Base-by-base conservation (phyloP, 2,113 vertebrate species). In the Megaceryle maxima region DNA sequence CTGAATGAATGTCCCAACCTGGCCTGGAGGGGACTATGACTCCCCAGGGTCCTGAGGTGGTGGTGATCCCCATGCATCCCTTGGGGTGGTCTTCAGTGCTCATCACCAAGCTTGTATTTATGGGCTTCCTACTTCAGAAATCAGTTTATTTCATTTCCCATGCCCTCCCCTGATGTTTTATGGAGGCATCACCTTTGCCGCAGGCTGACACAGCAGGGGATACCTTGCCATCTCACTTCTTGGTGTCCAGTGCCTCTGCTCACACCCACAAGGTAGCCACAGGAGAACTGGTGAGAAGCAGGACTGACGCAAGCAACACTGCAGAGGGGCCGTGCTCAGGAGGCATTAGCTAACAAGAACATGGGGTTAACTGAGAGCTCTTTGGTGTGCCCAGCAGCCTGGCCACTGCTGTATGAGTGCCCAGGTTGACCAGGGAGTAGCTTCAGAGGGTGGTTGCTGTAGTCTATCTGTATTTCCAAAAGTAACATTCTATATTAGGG, bases 41-140 rank as follows among this genome's bases (percentile, higher is more conserved):
- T 10, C 24, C 15, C 8, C 5, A 2, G 25, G 3, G 1, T 37
- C 33, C 26, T 1, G 1, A 3, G 12, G 12, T 0, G 3, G 29
- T 26, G 39, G n/a, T 15, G 15, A 18, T 56, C 21, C 21, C 31
- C 13, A 21, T 5, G 35, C 2, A 3, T 59, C 19, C n/a, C 57
- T 12, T 14, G 44, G 24, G 39, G 55, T 0, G 0, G 16, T 43
- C 29, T 33, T 82, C 70, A 39, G 51, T 17, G 53, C 15, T 43
- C 16, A 11, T 33, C 12, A 17, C 26, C 1, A 3, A 8, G 4
- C 28, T 69, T 53, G 56, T 75, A 43, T 80, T 64, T 51, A 55
- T 25, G 22, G 39, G 24, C 19, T 70, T 55, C 10, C 44, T 43
- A 29, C 28, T 43, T 50, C 66, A 62, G 39, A 66, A 60, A 26